phyloP scores from a whole-genome alignment of 2,888 invertebrate genomes.

The Chaetogeoica ovagalla region DNA sequence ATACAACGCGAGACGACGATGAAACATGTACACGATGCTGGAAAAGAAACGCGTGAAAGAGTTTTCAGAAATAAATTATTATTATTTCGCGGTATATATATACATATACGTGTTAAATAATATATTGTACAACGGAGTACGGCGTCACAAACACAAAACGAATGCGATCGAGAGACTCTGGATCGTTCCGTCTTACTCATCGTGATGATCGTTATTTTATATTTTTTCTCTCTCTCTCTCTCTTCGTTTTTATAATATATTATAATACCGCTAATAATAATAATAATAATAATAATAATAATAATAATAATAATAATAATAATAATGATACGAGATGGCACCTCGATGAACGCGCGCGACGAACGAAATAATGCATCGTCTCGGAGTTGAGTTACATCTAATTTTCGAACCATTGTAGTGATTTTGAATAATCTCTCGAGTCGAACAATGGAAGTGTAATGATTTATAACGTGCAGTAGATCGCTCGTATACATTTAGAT shows the following conservation, averaged over 20 bases:
- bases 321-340: neutral
- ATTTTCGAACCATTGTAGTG: slow-evolving; percentile 47
- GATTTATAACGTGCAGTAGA: slow-evolving; percentile 32
- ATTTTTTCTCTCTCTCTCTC: too few species aligned
- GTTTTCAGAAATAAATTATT: slow-evolving; percentile 25
- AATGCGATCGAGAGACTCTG: neutral
- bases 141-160: too few species aligned
- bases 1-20: too few species aligned
- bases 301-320: neutral
- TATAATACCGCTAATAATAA: neutral
- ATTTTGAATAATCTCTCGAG: slow-evolving; percentile 43
- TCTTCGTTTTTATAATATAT: neutral
- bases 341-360: slow-evolving; percentile 6
- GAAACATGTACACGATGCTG: neutral
- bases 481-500: neutral
- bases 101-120: too few species aligned
- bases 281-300: neutral
- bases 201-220: slow-evolving; percentile 29
- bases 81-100: neutral
- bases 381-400: slow-evolving; percentile 50
- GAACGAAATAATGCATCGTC: slow-evolving; percentile 37
- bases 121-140: too few species aligned
- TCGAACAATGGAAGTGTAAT: slow-evolving; percentile 48
- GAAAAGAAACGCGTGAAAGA: neutral
- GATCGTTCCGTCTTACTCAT: neutral